Evolutionary conservation across 2,888 invertebrate genomes (phyloP).

Genomic region (Euplexia lucipara): DNA sequence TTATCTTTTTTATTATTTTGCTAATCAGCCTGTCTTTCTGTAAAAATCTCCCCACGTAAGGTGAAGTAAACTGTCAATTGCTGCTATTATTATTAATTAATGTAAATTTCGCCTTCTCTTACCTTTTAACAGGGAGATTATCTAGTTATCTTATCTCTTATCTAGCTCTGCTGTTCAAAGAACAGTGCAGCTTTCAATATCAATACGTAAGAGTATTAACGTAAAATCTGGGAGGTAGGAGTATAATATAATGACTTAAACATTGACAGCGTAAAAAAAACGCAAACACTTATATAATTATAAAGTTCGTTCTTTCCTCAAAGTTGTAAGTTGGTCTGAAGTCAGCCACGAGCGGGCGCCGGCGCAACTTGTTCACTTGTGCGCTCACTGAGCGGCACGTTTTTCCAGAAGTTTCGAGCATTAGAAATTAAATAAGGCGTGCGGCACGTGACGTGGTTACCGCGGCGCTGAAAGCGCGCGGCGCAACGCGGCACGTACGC

Average conservation of each 20-base stretch:
- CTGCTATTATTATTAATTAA: no score
- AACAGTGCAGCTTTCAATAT: background rate
- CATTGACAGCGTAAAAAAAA: no score
- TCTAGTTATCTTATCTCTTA: no score
- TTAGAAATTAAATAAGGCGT: slow-evolving; percentile 58
- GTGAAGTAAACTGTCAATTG: no score
- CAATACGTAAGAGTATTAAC: background rate
- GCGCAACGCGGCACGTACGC: slow-evolving; percentile 30
- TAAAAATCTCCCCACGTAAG: no score
- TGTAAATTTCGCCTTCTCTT: no score
- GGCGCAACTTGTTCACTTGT: slow-evolving; percentile 13
- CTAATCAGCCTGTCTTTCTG: no score
- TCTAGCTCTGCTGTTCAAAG: no score
- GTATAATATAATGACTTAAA: no score
- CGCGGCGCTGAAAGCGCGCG: background rate
- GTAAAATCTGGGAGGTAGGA: no score
- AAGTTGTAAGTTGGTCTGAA: slow-evolving; percentile 8
- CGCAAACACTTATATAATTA: background rate
- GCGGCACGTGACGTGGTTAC: slow-evolving; percentile 49
- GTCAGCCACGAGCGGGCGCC: background rate
- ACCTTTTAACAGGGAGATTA: no score
- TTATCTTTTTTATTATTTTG: no score
- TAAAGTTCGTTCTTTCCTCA: slow-evolving; percentile 7
- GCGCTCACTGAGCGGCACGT: slow-evolving; percentile 38
- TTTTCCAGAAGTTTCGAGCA: slow-evolving; percentile 35